Evolutionary conservation across 2,888 invertebrate species (phyloP), one percentile per base, ranked within the genome.

Genomic region (Vandiemenella viatica): DNA sequence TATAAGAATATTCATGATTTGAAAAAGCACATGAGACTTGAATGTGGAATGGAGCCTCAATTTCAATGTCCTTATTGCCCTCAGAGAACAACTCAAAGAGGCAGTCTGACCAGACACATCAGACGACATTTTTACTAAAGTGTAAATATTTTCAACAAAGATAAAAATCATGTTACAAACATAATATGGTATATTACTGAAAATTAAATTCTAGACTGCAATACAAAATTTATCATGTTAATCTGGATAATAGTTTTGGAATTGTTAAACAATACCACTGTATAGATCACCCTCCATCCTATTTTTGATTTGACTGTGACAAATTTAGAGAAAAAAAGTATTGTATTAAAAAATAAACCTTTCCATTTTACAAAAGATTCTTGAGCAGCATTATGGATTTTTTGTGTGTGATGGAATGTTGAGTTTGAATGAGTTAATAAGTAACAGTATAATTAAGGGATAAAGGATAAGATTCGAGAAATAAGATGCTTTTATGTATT

Each of bases 61-160:
- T 64, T 65, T 48, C 53, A 55, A 32, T 65, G 64, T 47, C 62
- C 64, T 1, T 64, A 65, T 46, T 68, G 68, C 52, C 53, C 58
- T 8, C 63, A 63, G 45, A 60, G 58, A 22, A 60, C 61, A 8
- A 64, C 64, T 43, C 62, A 60, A 17, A 58, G 57, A 37, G 45
- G 50, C 23, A 53, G 48, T 19, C 43, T 55, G 19, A 32, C 18
- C 16, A 41, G 47, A 18, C 54, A 55, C 37, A 37, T 52, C 5
- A 23, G 21, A 5, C 18, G 18, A 4, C 38, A 19, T n/a, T n/a
- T n/a, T n/a, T n/a, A n/a, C n/a, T n/a, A n/a, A n/a, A 26, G 26
- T 26, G 26, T 26, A 13, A 8, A 26, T 26, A 13, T 38, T 15
- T 38, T 38, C 38, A 38, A 15, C 8, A 8, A 38, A 38, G 15